Conservation (phyloP, 2,113 vertebrate species). For the Dicentrarchus labrax region DNA sequence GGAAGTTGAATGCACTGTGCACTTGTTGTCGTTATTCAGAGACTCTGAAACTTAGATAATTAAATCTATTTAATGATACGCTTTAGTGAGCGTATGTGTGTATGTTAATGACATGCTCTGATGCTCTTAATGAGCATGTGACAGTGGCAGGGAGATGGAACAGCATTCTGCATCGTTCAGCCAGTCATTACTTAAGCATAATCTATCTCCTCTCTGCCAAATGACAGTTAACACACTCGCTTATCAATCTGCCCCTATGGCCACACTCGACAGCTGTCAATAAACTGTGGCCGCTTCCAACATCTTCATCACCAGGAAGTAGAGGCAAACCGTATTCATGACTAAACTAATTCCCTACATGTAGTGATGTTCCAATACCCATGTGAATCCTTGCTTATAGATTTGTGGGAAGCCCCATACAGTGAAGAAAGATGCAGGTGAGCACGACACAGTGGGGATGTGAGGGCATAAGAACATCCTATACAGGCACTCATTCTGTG, state of each 20-base stretch:
- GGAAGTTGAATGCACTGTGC: slow-evolving; percentile 71
- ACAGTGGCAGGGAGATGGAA: slow-evolving; percentile 46
- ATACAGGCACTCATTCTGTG: slow-evolving; percentile 45
- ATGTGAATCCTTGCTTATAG: not conserved
- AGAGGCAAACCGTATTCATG: slow-evolving; percentile 2
- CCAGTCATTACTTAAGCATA: slow-evolving; percentile 48
- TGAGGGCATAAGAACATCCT: slow-evolving; percentile 34
- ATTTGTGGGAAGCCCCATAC: not conserved
- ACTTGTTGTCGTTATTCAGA: slow-evolving; percentile 72
- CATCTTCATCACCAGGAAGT: slow-evolving; percentile 48
- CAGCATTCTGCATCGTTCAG: slow-evolving; percentile 39
- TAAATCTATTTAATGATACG: slow-evolving; percentile 79
- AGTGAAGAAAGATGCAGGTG: slow-evolving; percentile 14
- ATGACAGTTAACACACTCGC: slow-evolving; percentile 52
- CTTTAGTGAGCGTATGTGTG: slow-evolving; percentile 68
- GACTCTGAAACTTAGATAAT: slow-evolving; percentile 72
- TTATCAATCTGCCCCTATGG: slow-evolving; percentile 69
- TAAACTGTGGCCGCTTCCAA: slow-evolving; percentile 50
- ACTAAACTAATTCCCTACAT: slow-evolving; percentile 30
- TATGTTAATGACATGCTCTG: slow-evolving; percentile 77
- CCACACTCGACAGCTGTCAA: slow-evolving; percentile 65
- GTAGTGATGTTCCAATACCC: slow-evolving; percentile 17
- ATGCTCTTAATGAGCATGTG: slow-evolving; percentile 72
- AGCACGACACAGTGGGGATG: slow-evolving; percentile 17
- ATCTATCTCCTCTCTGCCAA: slow-evolving; percentile 46